A percentile compares a stretch with the other conserved stretches of the same genome.
These are phyloP conservation scores for Nibea albiflora DNA, from an alignment of 2,113 vertebrate genomes.

Conservation along the genomic window DNA sequence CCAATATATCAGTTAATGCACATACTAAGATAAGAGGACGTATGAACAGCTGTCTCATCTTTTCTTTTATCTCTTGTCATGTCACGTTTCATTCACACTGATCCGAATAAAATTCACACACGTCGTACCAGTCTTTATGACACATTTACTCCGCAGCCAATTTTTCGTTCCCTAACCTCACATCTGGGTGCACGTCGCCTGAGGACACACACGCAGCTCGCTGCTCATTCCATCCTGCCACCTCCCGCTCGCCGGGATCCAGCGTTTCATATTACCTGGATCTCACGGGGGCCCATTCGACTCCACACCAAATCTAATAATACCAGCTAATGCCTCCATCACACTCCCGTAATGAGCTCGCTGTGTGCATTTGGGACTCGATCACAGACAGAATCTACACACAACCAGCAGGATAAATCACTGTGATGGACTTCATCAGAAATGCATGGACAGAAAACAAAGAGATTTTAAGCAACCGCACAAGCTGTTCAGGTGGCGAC, in stretches of 20 bases:
- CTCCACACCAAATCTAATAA: slow-evolving; percentile 74
- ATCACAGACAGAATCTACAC: slow-evolving; percentile 60
- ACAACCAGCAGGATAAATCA: slow-evolving; percentile 56
- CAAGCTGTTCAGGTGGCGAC: slow-evolving; percentile 50
- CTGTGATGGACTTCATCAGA: slow-evolving; percentile 40
- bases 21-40: neutral
- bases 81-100: neutral
- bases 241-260: slow-evolving; percentile 32
- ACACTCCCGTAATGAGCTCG: slow-evolving; percentile 58
- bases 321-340: slow-evolving; percentile 70
- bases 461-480: slow-evolving; percentile 47
- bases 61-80: slow-evolving; percentile 7
- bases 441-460: slow-evolving; percentile 56
- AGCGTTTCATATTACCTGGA: slow-evolving; percentile 59
- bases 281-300: slow-evolving; percentile 54
- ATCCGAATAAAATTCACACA: slow-evolving; percentile 9
- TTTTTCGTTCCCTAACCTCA: slow-evolving; percentile 4
- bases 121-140: neutral
- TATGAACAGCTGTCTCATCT: neutral
- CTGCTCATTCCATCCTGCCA: slow-evolving; percentile 28
- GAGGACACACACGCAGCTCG: slow-evolving; percentile 17
- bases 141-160: slow-evolving; percentile 14
- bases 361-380: slow-evolving; percentile 36
- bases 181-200: slow-evolving; percentile 34
- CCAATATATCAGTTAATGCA: neutral